phyloP scores from a whole-genome alignment of 1,140 invertebrate species.

The Drosophila quadrilineata region DNA sequence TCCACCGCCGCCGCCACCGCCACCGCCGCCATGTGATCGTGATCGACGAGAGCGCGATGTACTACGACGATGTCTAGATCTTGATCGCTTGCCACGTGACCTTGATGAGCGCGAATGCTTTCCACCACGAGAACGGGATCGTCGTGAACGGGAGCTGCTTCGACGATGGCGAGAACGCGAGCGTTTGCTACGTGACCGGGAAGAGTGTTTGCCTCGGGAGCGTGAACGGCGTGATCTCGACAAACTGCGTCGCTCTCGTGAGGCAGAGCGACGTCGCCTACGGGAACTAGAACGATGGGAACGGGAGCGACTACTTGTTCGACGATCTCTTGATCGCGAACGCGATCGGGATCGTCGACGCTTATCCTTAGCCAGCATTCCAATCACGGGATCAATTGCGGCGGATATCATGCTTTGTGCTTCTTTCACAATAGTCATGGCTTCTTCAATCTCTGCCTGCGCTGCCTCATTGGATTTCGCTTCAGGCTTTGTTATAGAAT shows the following conservation, averaged over 20 bases:
- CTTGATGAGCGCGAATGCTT: conserved; percentile 65
- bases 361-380: conserved; percentile 92
- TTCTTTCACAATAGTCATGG: conserved; percentile 97
- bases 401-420: conserved; percentile 96
- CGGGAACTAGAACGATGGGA: conserved; percentile 84
- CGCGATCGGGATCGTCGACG: conserved; percentile 84
- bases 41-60: conserved; percentile 56
- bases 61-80: conserved; percentile 81
- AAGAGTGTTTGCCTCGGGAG: conserved; percentile 81
- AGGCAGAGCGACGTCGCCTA: conserved; percentile 75
- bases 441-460: conserved; percentile 97
- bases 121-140: conserved; percentile 83
- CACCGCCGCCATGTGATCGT: conserved; percentile 81
- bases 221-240: conserved; percentile 84
- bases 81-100: conserved; percentile 81
- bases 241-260: conserved; percentile 80
- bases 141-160: conserved; percentile 49
- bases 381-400: conserved; percentile 94
- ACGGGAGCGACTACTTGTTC: conserved; percentile 85
- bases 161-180: conserved; percentile 83
- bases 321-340: conserved; percentile 83
- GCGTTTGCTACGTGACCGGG: conserved; percentile 81
- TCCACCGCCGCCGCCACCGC: conserved; percentile 12
- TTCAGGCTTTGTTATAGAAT: conserved; percentile 95
- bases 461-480: conserved; percentile 97